Base-by-base conservation (phyloP, 2,888 invertebrate genomes). In the Aporophyla nigra region DNA sequence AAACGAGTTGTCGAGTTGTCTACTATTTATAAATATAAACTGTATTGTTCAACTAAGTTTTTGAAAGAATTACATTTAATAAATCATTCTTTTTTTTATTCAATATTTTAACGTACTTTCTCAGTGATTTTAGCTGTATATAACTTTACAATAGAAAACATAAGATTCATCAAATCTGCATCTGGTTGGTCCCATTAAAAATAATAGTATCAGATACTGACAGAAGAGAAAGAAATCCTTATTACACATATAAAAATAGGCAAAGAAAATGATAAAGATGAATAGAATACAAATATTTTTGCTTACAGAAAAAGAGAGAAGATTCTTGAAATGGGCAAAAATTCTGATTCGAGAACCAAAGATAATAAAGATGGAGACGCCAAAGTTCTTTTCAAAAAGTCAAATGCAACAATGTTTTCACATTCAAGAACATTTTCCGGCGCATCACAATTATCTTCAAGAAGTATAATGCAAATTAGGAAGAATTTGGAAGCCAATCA, bases 251-350 rank as follows among this genome's bases (percentile, higher is more conserved):
- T 53, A 71, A 65, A 56, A 43, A 40, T 82, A 82, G 67, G n/a
- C 12, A 74, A 71, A 88, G 74, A 86, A 74, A 78, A 83, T 85
- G 62, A 83, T 81, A 82, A 90, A 87, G 86, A 92, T 94, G 94
- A 94, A 93, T 89, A 93, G 94, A 94, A 92, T 92, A 93, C 93
- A 89, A 92, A 92, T 90, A 92, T 95, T 94, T 91, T 93, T 95
- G 92, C 88, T 96, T 96, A 85, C 96, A 96, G 96, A 94, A 91
- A 91, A 91, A 88, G 51, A 76, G 82, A 79, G 78, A 85, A 80
- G 83, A 77, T 78, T 59, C 67, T 51, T 75, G 72, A 84, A 53
- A 95, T 95, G 94, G 94, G 91, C 71, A 95, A 92, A 73, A 84
- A 79, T 58, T 53, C 65, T 12, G 83, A 78, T 68, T 59, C 71